These are phyloP conservation scores for Aldrovandia affinis DNA, from an alignment of 2,797 vertebrate species.

Conservation along the genomic window DNA sequence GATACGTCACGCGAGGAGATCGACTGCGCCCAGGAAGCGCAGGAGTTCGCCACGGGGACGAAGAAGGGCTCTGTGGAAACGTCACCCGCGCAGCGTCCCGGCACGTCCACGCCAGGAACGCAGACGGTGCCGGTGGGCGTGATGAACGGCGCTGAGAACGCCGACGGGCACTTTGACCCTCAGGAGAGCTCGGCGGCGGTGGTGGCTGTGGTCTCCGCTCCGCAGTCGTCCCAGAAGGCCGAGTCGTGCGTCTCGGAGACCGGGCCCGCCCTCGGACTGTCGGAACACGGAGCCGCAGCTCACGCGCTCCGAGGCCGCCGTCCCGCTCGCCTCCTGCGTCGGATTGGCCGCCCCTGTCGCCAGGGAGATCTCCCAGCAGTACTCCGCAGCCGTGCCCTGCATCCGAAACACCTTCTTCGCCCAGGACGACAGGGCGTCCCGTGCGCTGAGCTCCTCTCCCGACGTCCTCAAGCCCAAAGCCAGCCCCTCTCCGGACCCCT, in stretches of 20 bases:
- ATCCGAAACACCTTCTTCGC: conserved; percentile 77
- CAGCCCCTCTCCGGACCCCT: conserved; percentile 69
- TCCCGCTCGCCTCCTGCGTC: conserved; percentile 70
- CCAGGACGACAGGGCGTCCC: conserved; percentile 81
- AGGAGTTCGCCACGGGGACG: conserved; percentile 75
- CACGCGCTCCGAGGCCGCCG: conserved; percentile 78
- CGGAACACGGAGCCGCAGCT: conserved; percentile 76
- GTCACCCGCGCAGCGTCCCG: conserved; percentile 71
- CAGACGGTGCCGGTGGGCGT: conserved; percentile 78
- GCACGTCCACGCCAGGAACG: conserved; percentile 55
- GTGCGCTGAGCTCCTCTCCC: conserved; percentile 76
- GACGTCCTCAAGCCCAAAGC: conserved; percentile 79
- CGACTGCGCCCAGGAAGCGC: conserved; percentile 68
- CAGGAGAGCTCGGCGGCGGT: conserved; percentile 82
- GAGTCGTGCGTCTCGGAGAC: conserved; percentile 76
- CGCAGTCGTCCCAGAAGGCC: conserved; percentile 81
- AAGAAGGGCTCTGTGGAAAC: conserved; percentile 78
- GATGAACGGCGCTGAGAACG: conserved; percentile 83
- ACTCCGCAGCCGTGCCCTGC: conserved; percentile 73
- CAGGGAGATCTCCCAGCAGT: conserved; percentile 80
- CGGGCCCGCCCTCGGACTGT: conserved; percentile 79
- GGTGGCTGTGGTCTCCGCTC: conserved; percentile 77
- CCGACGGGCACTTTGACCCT: conserved; percentile 74
- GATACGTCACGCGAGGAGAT: conserved; percentile 60
- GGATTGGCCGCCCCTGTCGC: conserved; percentile 76